Conservation (phyloP, 1,140 invertebrate species). For the Nomia melanderi region DNA sequence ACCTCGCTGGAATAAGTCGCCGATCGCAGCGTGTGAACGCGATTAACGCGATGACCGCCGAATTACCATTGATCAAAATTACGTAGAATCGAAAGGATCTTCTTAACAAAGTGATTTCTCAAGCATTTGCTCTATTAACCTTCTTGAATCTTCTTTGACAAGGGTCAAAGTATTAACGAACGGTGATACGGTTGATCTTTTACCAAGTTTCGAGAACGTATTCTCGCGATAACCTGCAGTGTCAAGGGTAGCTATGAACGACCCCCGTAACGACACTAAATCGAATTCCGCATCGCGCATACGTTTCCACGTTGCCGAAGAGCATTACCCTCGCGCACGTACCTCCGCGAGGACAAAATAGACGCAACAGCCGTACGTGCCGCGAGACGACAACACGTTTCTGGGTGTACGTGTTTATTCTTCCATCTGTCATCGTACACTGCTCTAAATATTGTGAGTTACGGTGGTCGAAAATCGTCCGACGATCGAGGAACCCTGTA, state of each 20-base stretch:
- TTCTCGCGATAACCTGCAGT: not conserved
- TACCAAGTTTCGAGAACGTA: no score
- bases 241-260: not conserved
- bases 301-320: slow-evolving; percentile 41
- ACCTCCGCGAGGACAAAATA: slow-evolving; percentile 64
- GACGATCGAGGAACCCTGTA: not conserved
- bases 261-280: slow-evolving; percentile 20
- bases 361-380: slow-evolving; percentile 71
- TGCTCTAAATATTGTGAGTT: slow-evolving; percentile 52
- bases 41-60: no score
- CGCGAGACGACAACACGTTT: slow-evolving; percentile 64
- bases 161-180: no score
- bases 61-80: no score
- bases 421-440: slow-evolving; percentile 60
- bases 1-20: not conserved
- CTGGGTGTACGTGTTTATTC: slow-evolving; percentile 53
- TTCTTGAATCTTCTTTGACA: no score
- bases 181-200: not conserved
- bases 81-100: no score
- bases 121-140: no score
- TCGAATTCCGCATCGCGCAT: slow-evolving; percentile 34
- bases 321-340: slow-evolving; percentile 63
- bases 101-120: no score
- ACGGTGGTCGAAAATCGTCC: not conserved
- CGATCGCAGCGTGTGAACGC: slow-evolving; percentile 24